Percentiles rank a stretch among this genome's conserved stretches.
Conservation (phyloP, 2,113 vertebrate species). For the Galbula dea region DNA sequence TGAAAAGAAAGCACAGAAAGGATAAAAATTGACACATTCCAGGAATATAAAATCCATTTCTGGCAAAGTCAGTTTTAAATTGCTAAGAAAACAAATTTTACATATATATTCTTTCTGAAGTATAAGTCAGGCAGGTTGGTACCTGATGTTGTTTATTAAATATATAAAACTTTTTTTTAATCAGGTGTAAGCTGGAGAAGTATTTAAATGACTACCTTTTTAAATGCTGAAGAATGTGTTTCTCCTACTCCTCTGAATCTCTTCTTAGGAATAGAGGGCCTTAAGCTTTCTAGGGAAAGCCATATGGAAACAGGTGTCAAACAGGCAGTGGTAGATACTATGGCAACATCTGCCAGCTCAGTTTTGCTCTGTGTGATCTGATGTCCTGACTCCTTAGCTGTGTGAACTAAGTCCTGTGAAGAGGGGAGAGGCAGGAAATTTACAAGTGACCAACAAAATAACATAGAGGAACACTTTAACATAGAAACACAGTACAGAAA, state of each 20-base stretch:
- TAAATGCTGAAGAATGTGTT: background rate
- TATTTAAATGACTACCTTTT: background rate
- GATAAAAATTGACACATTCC: background rate
- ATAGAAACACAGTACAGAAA: background rate
- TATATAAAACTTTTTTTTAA: background rate
- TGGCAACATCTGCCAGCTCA: background rate
- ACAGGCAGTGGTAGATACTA: background rate
- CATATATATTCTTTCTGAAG: background rate
- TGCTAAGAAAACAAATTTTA: background rate
- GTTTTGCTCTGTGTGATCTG: background rate
- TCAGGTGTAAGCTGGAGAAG: background rate
- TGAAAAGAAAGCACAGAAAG: background rate
- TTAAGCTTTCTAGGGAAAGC: background rate
- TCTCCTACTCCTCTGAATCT: background rate
- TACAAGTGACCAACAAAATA: background rate
- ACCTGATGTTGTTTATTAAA: background rate
- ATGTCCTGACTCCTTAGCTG: background rate
- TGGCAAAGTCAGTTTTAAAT: background rate
- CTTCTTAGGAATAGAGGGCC: background rate
- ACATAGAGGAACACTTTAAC: background rate
- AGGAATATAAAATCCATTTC: background rate
- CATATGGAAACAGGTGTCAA: background rate
- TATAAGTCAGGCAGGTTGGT: background rate
- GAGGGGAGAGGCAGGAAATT: background rate
- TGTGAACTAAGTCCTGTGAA: background rate